A percentile compares a stretch with the other conserved stretches of the same genome.
Evolutionary conservation across 2,888 invertebrate species (phyloP).

Genomic region (Cataglyphis albicans): DNA sequence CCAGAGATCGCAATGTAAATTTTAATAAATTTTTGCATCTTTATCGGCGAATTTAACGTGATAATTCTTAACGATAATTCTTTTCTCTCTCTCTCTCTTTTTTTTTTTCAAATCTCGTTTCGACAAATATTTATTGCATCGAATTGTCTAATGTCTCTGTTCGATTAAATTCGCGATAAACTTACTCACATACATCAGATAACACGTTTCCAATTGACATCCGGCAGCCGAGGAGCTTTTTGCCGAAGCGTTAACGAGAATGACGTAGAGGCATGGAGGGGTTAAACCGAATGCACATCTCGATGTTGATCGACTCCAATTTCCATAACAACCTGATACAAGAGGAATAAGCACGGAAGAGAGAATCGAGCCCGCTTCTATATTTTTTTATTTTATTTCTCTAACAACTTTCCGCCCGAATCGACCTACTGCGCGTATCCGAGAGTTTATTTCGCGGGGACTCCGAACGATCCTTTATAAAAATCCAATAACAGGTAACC

Average conservation of each 20-base stretch:
- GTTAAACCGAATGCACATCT: background rate
- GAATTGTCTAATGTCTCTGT: background rate
- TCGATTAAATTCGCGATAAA: background rate
- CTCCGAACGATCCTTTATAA: conserved; percentile 58
- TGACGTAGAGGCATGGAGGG: background rate
- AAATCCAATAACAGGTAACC: conserved; percentile 66
- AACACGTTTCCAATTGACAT: conserved; percentile 14
- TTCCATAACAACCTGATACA: conserved; percentile 36
- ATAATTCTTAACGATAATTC: too few species aligned
- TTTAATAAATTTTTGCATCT: too few species aligned
- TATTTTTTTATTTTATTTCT: conserved; percentile 24
- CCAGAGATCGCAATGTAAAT: background rate
- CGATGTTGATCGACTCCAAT: conserved; percentile 32
- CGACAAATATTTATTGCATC: background rate
- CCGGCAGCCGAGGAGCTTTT: conserved; percentile 3
- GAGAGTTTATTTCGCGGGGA: conserved; percentile 58
- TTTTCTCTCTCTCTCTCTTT: background rate
- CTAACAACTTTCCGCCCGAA: conserved; percentile 35
- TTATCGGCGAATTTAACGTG: background rate
- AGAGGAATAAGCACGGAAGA: conserved; percentile 21
- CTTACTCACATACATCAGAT: background rate
- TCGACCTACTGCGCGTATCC: conserved; percentile 16
- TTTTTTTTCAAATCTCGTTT: background rate
- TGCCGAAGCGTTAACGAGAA: background rate
- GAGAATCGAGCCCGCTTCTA: background rate